Percentiles rank a stretch among this genome's conserved stretches.
These are phyloP conservation scores for Metellina segmentata DNA, from an alignment of 2,888 invertebrate species.

Conservation along the genomic window DNA sequence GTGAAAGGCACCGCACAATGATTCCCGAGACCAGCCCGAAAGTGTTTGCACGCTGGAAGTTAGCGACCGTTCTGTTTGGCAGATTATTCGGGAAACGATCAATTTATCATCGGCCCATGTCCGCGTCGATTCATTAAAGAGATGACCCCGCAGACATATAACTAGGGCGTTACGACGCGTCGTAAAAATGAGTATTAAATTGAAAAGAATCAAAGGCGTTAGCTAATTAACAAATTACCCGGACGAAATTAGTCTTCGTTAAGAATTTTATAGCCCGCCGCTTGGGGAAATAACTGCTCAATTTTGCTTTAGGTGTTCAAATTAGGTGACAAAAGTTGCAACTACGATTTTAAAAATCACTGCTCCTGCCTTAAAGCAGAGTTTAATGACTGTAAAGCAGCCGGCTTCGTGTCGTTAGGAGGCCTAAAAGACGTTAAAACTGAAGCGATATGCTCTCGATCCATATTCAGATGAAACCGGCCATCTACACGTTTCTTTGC, in stretches of 20 bases:
- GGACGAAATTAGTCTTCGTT: slow-evolving; percentile 75
- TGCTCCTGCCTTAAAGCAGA: slow-evolving; percentile 40
- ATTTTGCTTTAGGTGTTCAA: slow-evolving; percentile 66
- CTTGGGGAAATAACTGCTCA: slow-evolving; percentile 68
- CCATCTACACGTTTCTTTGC: slow-evolving; percentile 67
- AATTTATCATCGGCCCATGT: slow-evolving; percentile 45
- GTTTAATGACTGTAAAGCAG: slow-evolving; percentile 73
- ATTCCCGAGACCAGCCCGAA: background rate
- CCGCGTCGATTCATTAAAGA: slow-evolving; percentile 46
- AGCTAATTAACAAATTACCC: slow-evolving; percentile 71
- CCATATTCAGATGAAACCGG: slow-evolving; percentile 50
- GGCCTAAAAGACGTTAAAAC: slow-evolving; percentile 54
- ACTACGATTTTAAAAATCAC: slow-evolving; percentile 68
- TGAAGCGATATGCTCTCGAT: slow-evolving; percentile 41
- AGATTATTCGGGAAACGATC: slow-evolving; percentile 28
- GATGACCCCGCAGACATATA: slow-evolving; percentile 56
- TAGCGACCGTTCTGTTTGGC: slow-evolving; percentile 2
- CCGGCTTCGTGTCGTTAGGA: slow-evolving; percentile 60
- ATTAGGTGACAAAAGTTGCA: slow-evolving; percentile 70
- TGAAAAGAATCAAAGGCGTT: slow-evolving; percentile 75
- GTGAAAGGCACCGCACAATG: too few species aligned
- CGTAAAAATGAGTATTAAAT: slow-evolving; percentile 75
- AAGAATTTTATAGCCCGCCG: slow-evolving; percentile 69
- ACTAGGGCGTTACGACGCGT: slow-evolving; percentile 63
- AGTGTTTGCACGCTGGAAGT: slow-evolving; percentile 10